Base-by-base conservation (phyloP, 1,140 invertebrate species). In the Aplysia californica region DNA sequence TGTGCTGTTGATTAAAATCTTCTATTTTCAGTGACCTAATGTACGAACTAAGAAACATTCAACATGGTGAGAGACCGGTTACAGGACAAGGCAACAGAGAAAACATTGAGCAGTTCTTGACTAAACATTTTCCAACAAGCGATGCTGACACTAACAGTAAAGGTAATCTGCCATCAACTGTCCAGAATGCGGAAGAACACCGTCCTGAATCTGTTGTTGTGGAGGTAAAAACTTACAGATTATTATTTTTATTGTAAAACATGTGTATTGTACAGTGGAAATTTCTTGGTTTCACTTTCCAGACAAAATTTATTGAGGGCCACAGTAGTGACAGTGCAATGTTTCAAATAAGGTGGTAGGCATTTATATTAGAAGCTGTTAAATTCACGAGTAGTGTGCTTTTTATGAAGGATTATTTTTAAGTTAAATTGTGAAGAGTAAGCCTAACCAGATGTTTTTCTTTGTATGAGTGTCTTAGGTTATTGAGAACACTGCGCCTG, bases 131-230 rank as follows among this genome's bases (percentile, higher is more conserved):
- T 23, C 55, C 77, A 73, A 15, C 76, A 75, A n/a, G 79, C 77
- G 20, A 67, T 68, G 36, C n/a, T n/a, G n/a, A n/a, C n/a, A n/a
- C n/a, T n/a, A n/a, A n/a, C n/a, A n/a, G n/a, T n/a, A n/a, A n/a
- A n/a, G n/a, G n/a, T n/a, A n/a, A n/a, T n/a, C n/a, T n/a, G n/a
- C n/a, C n/a, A n/a, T n/a, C n/a, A n/a, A n/a, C n/a, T n/a, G n/a
- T n/a, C n/a, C n/a, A 86, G 55, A 55, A 61, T 78, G 83, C 84
- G 20, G 84, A 85, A 39, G 81, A 84, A 66, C 84, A 86, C 29
- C 71, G 87, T 36, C 87, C 87, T 18, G 85, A 88, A 50, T 74
- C 83, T 6, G 80, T 88, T 31, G 79, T 86, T 0, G 86, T 88
- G 0, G 87, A 88, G 73, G 76, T 78, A 67, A 0, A 23, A 33